Evolutionary conservation across 1,140 invertebrate genomes (phyloP).

Genomic region (Sinella curviseta): DNA sequence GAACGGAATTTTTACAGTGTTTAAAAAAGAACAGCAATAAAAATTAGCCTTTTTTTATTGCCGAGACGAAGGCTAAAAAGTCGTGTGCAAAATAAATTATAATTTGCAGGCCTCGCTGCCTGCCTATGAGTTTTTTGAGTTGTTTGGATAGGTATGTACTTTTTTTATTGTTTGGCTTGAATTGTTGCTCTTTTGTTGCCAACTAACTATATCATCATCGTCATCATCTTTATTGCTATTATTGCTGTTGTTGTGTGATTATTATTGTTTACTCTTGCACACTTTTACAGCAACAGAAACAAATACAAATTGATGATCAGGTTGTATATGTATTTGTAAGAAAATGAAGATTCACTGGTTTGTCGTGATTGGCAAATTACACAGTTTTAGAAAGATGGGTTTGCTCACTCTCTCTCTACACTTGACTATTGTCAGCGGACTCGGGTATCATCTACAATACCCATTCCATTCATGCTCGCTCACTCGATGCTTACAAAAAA

Average conservation of each 20-base stretch:
- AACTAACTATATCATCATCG: not conserved
- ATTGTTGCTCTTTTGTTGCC: not conserved
- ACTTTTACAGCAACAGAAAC: not conserved
- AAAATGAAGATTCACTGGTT: not conserved
- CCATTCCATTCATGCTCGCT: no score
- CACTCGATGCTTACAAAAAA: no score
- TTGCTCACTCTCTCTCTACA: no score
- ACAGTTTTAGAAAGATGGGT: no score
- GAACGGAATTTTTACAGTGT: no score
- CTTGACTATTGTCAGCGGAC: no score
- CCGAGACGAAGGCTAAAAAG: not conserved
- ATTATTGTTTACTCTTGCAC: constrained; percentile 19
- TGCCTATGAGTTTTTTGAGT: not conserved
- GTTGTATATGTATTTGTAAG: no score
- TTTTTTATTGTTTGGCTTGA: no score
- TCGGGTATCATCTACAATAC: no score
- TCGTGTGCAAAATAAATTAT: constrained; percentile 26
- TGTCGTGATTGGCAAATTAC: constrained; percentile 23
- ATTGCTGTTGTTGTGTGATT: not conserved
- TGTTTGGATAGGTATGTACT: no score
- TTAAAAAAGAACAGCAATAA: no score
- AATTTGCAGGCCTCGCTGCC: not conserved
- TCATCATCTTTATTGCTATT: not conserved
- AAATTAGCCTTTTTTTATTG: not conserved
- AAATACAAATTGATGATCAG: not conserved